Base-by-base conservation (phyloP, 2,888 invertebrate species). In the Parasteatoda lunata region DNA sequence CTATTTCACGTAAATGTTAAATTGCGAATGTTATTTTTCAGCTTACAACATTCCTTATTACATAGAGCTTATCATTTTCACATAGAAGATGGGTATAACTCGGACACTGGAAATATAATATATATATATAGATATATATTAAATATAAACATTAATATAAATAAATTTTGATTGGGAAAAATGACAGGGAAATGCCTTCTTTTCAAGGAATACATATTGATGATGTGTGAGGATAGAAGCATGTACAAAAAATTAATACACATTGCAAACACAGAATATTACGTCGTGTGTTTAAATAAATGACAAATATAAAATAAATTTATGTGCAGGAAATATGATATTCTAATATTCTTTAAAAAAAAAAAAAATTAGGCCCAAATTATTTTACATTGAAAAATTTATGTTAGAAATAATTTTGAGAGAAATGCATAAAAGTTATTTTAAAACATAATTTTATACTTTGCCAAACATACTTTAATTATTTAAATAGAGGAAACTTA, bases 21-120 rank as follows among this genome's bases (percentile, higher is more conserved):
- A 79, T 75, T 79, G 75, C 80, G 73, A 80, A 86, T 54, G 71
- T 86, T 80, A 76, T 80, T 80, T 86, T 75, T 72, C 85, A 86
- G 85, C 80, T 86, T 76, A 77, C 77, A 86, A 86, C 85, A 86
- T 77, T 86, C 85, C 85, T 86, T 75, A 65, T 66, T 79, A 75
- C 77, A 80, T 79, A 80, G 80, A 86, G 69, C 79, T 79, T 70
- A 79, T 79, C 66, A 45, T 80, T 76, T 80, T 68, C 73, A 84
- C 73, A 84, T 68, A 77, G 73, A 68, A 52, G 72, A 84, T 79
- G 73, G 66, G 69, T 68, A 66, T 69, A 48, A 66, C 30, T 75
- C 59, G 59, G 69, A 72, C 59, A 59, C 59, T 59, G 59, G 59
- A n/a, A 59, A 59, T 13, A 13, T 13, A 9, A 59, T 59, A 7